These are phyloP conservation scores for Mesocentrotus franciscanus DNA, from an alignment of 53 echinoderm and acorn worm species.

Conservation along the genomic window DNA sequence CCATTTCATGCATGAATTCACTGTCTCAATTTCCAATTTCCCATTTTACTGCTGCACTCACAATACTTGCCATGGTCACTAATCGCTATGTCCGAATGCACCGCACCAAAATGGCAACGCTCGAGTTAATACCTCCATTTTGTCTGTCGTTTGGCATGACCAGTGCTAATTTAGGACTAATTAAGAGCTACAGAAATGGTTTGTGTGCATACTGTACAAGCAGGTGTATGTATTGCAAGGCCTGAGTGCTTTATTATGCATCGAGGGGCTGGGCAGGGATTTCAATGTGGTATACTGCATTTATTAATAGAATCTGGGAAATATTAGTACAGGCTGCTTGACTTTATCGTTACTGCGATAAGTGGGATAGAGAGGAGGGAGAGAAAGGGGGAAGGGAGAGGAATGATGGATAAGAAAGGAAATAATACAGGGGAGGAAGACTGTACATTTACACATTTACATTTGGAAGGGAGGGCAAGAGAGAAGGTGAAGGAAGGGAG, in stretches of 20 bases:
- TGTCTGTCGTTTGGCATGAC: conserved; percentile 23
- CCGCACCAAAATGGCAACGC: too few relatives aligned
- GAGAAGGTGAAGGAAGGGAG: background rate
- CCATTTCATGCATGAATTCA: conserved; percentile 14
- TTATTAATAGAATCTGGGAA: too few relatives aligned
- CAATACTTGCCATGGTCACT: background rate
- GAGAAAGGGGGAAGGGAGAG: too few relatives aligned
- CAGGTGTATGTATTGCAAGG: background rate
- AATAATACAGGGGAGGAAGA: background rate
- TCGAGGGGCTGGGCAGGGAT: background rate
- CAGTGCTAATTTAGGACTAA: background rate
- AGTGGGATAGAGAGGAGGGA: too few relatives aligned
- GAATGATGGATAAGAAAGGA: too few relatives aligned
- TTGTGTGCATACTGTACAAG: background rate
- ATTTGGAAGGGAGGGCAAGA: too few relatives aligned
- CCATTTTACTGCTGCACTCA: background rate
- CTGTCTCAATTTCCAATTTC: background rate
- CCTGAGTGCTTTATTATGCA: background rate
- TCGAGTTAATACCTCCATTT: background rate
- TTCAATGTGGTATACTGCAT: too few relatives aligned
- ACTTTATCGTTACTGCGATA: too few relatives aligned
- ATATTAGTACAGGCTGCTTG: too few relatives aligned
- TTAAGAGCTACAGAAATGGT: background rate
- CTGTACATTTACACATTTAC: too few relatives aligned
- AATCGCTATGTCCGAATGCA: background rate